Evolutionary conservation across 2,113 vertebrate genomes (phyloP).

Genomic region (Lagopus muta): DNA sequence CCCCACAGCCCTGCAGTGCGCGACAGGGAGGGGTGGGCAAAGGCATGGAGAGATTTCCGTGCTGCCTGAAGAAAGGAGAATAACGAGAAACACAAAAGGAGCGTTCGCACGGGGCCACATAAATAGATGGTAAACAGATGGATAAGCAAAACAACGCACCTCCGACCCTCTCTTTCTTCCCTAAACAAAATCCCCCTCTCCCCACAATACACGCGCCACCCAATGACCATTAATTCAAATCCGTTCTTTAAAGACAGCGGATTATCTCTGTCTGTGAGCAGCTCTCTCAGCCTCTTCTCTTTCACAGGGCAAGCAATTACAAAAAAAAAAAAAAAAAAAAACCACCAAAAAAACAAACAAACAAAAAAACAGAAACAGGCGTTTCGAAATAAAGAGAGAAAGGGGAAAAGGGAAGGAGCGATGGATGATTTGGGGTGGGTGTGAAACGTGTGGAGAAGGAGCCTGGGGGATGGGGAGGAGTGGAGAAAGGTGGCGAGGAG

Average conservation of each 20-base stretch:
- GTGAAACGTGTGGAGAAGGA: too few species aligned
- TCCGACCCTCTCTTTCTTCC: constrained; percentile 21
- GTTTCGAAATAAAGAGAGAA: too few species aligned
- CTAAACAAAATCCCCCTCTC: constrained; percentile 14
- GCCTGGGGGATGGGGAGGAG: too few species aligned
- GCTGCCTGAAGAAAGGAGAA: not conserved
- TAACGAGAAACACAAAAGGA: not conserved
- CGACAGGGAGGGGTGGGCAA: not conserved
- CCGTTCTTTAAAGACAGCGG: constrained; percentile 17
- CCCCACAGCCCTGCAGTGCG: constrained; percentile 4
- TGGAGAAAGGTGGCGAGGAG: too few species aligned
- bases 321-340: not conserved
- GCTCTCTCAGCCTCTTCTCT: not conserved
- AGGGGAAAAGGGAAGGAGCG: too few species aligned
- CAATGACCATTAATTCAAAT: constrained; percentile 41
- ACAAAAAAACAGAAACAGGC: too few species aligned
- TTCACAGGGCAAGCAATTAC: not conserved
- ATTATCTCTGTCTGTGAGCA: constrained; percentile 30
- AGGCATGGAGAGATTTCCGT: not conserved
- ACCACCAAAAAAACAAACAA: too few species aligned
- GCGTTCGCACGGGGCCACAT: not conserved
- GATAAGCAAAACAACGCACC: constrained; percentile 1
- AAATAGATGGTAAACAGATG: not conserved
- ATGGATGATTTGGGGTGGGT: too few species aligned
- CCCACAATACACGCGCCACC: not conserved